phyloP scores from a whole-genome alignment of 2,797 vertebrate species.

The Lerista edwardsae region DNA sequence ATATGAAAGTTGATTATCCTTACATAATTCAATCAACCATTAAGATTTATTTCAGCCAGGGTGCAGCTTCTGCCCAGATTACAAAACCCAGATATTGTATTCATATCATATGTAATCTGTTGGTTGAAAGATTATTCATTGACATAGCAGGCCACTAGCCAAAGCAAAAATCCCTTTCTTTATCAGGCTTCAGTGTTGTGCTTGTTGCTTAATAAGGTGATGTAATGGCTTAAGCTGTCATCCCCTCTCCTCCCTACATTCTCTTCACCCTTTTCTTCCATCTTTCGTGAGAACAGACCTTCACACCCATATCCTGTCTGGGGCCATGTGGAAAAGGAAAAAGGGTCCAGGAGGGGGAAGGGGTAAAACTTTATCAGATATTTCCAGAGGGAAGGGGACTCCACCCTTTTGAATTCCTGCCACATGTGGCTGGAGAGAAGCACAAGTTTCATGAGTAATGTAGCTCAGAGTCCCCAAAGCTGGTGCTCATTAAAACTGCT shows the following conservation, averaged over 20 bases:
- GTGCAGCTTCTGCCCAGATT: not conserved
- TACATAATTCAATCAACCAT: not conserved
- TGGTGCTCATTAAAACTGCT: slow-evolving; percentile 11
- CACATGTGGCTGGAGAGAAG: slow-evolving; percentile 65
- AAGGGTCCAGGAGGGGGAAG: slow-evolving; percentile 51
- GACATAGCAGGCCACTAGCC: not conserved
- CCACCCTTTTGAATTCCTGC: slow-evolving; percentile 80
- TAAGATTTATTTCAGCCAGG: not conserved
- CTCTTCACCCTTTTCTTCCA: slow-evolving; percentile 52
- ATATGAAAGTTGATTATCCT: not conserved
- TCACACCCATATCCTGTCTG: slow-evolving; percentile 84
- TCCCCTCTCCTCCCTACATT: slow-evolving; percentile 46
- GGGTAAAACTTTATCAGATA: slow-evolving; percentile 77
- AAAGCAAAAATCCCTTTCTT: slow-evolving; percentile 39
- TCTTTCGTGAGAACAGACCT: slow-evolving; percentile 60
- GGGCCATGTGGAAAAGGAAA: slow-evolving; percentile 64
- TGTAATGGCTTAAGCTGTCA: slow-evolving; percentile 43
- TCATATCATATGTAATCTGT: not conserved
- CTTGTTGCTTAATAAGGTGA: slow-evolving; percentile 22
- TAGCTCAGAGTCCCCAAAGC: slow-evolving; percentile 39
- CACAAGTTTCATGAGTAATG: slow-evolving; percentile 63
- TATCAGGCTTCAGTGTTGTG: slow-evolving; percentile 4
- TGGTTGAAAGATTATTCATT: not conserved
- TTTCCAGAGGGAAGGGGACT: slow-evolving; percentile 80
- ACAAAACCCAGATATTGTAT: slow-evolving; percentile 2